Conservation (phyloP, 2,113 vertebrate genomes). For the Peucedramus taeniatus region DNA sequence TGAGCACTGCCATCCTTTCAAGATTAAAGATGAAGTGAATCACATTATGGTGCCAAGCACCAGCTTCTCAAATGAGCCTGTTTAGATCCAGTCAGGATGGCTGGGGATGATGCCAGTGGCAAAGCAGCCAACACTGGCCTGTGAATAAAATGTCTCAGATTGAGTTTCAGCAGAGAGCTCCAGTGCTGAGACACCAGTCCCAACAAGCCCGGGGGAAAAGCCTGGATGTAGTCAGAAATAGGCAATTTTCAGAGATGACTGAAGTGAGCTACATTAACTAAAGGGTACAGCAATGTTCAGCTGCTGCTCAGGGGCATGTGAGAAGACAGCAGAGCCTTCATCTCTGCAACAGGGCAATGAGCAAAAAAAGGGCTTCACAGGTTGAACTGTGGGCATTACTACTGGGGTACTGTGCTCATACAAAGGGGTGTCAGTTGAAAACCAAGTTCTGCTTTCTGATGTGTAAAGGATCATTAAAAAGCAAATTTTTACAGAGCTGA, state of each 20-base stretch:
- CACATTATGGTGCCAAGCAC: not conserved
- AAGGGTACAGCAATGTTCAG: not conserved
- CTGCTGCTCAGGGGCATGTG: not conserved
- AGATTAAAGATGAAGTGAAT: not conserved
- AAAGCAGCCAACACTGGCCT: not conserved
- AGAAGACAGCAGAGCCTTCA: rapidly evolving
- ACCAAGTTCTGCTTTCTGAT: not conserved
- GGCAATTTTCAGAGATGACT: not conserved
- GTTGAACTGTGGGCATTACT: not conserved
- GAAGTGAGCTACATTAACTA: not conserved
- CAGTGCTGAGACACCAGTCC: not conserved
- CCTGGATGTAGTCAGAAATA: not conserved
- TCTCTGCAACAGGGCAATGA: rapidly evolving
- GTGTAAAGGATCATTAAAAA: not conserved
- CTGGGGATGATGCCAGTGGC: not conserved
- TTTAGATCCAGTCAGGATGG: not conserved
- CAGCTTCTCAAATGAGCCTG: not conserved
- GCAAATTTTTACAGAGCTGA: not conserved
- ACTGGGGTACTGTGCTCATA: not conserved
- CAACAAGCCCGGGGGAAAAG: not conserved
- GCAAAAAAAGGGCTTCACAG: rapidly evolving
- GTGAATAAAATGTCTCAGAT: not conserved
- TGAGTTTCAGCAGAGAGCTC: not conserved
- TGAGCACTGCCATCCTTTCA: not conserved
- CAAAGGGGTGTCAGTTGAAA: not conserved